These are phyloP conservation scores for Diadumene lineata DNA, from an alignment of 92 coral and sea anemone species.

Conservation along the genomic window DNA sequence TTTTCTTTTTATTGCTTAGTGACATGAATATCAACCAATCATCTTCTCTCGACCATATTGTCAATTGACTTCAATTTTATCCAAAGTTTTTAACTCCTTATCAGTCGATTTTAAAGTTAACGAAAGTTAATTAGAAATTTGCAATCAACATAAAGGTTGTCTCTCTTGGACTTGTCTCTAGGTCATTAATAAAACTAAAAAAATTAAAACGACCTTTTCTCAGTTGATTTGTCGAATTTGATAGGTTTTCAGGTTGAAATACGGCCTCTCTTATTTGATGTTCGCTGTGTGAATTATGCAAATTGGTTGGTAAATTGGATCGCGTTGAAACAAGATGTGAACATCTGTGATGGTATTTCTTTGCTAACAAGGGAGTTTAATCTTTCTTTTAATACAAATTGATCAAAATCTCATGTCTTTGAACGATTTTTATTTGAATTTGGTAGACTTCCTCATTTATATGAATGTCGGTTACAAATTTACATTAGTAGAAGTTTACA, in stretches of 20 bases:
- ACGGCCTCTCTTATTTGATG: constrained; percentile 30
- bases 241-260: constrained; percentile 28
- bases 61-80: constrained; percentile 1
- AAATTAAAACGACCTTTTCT: not conserved
- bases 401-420: not conserved
- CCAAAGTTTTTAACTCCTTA: no score
- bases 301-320: constrained; percentile 73
- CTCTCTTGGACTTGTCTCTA: not conserved
- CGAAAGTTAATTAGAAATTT: constrained; percentile 3
- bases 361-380: not conserved
- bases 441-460: not conserved
- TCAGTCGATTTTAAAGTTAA: constrained; percentile 9
- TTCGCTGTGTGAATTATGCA: constrained; percentile 67
- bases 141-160: not conserved
- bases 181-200: not conserved
- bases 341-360: constrained; percentile 63
- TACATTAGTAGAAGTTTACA: no score
- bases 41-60: constrained; percentile 29
- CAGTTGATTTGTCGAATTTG: constrained; percentile 10
- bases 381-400: not conserved
- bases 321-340: constrained; percentile 62
- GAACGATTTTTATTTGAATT: not conserved
- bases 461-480: no score
- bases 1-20: constrained; percentile 4
- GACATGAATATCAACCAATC: constrained; percentile 14